phyloP scores from a whole-genome alignment of 1,140 invertebrate species.

The Neodiprion fabricii region DNA sequence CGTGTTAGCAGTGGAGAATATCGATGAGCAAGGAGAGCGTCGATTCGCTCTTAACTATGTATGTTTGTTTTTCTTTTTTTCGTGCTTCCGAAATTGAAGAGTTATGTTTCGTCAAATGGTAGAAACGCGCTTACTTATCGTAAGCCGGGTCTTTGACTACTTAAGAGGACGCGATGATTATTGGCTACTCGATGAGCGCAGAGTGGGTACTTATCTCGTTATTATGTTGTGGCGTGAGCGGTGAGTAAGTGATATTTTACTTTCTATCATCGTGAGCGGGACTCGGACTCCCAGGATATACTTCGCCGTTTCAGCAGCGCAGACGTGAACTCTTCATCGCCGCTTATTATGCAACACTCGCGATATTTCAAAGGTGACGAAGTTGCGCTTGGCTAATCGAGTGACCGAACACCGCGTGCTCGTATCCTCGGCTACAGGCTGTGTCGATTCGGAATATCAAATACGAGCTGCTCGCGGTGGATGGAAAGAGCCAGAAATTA shows the following conservation, averaged over 20 bases:
- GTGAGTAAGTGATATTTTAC: not conserved
- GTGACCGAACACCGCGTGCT: not conserved
- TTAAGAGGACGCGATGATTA: not conserved
- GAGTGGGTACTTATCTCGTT: not conserved
- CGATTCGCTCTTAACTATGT: too few species aligned
- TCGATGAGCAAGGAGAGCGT: too few species aligned
- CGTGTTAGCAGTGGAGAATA: not conserved
- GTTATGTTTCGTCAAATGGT: too few species aligned
- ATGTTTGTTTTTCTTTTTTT: too few species aligned
- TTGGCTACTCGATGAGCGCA: not conserved
- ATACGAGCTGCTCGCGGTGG: too few species aligned
- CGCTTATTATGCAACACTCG: not conserved
- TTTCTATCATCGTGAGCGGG: not conserved
- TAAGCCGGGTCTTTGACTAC: too few species aligned
- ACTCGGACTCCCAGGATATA: not conserved
- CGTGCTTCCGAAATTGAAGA: too few species aligned
- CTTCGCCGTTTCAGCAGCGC: not conserved
- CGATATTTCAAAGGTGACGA: slow-evolving; percentile 1
- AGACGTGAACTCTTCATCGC: not conserved
- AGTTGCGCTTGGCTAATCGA: not conserved
- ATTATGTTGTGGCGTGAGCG: not conserved
- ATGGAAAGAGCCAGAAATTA: too few species aligned
- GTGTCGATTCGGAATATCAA: too few species aligned
- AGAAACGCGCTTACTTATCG: too few species aligned
- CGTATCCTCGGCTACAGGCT: too few species aligned